A percentile compares a stretch with the other conserved stretches of the same genome.
phyloP scores from a whole-genome alignment of 1,140 invertebrate species.

The Drosophila melanica region DNA sequence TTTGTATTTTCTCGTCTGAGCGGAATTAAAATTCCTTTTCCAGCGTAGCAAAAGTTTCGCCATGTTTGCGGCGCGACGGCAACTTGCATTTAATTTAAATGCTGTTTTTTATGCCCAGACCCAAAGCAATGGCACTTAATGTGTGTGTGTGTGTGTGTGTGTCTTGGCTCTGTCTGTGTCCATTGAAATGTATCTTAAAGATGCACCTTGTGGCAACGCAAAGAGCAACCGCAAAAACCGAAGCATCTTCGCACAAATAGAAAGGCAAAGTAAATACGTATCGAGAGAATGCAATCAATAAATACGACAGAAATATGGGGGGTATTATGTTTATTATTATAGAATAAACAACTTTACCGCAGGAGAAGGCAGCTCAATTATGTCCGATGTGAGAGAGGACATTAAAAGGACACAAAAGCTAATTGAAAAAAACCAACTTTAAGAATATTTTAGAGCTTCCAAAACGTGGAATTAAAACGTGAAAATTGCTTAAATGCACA shows the following conservation, averaged over 20 bases:
- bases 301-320: not conserved
- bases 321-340: not conserved
- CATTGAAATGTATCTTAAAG: conserved; percentile 55
- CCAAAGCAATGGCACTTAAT: conserved; percentile 2
- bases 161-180: conserved; percentile 40
- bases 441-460: too few relatives aligned
- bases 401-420: too few relatives aligned
- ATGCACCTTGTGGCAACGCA: conserved; percentile 12
- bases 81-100: conserved; percentile 68
- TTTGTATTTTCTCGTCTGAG: conserved; percentile 6
- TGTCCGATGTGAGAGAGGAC: not conserved
- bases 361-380: not conserved
- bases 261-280: not conserved
- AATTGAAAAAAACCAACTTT: too few relatives aligned
- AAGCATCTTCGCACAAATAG: not conserved
- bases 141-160: not conserved
- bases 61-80: conserved; percentile 3
- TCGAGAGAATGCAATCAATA: conserved; percentile 7
- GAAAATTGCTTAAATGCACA: too few relatives aligned
- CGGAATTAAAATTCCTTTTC: conserved; percentile 54
- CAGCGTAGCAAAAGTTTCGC: conserved; percentile 21
- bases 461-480: too few relatives aligned
- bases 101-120: conserved; percentile 41
- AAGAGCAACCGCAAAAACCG: not conserved
- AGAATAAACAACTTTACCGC: not conserved